Base-by-base conservation (phyloP, 2,113 vertebrate genomes). In the Suricata suricatta region DNA sequence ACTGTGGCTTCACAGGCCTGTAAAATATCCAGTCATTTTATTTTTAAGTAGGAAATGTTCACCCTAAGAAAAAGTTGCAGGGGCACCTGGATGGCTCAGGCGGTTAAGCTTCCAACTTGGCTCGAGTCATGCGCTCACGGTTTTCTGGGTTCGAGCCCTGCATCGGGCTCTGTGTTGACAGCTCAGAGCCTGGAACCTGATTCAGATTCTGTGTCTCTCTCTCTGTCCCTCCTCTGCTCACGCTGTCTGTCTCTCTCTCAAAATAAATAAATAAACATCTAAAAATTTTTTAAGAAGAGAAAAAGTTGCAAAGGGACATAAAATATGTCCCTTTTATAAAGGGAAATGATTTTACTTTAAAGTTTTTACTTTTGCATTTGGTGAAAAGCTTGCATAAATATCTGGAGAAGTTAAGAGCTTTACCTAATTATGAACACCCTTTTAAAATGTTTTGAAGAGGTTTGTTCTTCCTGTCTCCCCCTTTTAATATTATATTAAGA, bases 41-140 rank as follows among this genome's bases (percentile, higher is more conserved):
- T 95, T 96, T 90, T 95, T 69, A 90, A 94, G 72, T 63, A 93
- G 77, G 66, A 97, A 94, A 83, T 76, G 31, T 74, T 97, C 81
- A 85, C 85, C 85, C 90, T 68, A 74, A 96, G 81, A 86, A 95
- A 85, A 97, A 88, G 57, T 69, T 92, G 84, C 84, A 88, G 21
- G 57, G 57, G 21, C 57, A 23, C 57, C 57, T 60, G 57, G 57
- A 2, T 60, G 57, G 57, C 57, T 60, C 21, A 25, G 57, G 21
- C 7, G 21, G 57, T 60, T 60, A 60, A 60, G 57, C 57, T 60
- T 9, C 21, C 2, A 21, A 60, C 21, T 60, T 60, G 21, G 8
- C 21, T 60, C 57, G 9, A 21, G 21, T 60, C 57, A 25, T 60
- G 21, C 8, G 7, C 21, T 60, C 21, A 60, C 21, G 21, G 57